Evolutionary conservation across 2,113 vertebrate species (phyloP), one percentile per base, ranked within the genome.

Genomic region (Halcyon senegalensis): DNA sequence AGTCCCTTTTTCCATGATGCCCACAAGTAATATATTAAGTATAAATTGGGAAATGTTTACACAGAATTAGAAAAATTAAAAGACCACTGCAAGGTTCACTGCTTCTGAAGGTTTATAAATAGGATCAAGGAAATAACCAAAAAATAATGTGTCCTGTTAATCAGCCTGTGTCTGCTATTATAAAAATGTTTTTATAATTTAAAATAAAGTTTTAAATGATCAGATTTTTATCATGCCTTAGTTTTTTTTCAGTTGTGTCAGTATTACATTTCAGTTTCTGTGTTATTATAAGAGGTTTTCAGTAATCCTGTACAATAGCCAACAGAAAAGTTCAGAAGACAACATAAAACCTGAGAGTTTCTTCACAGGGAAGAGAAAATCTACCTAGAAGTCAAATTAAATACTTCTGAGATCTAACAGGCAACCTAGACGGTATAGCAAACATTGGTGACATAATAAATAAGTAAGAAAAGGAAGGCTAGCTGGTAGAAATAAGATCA

Each of bases 151-250:
- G 2, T 44, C 21, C 27, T 27, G n/a, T 44, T 88, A 17, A 48
- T 66, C n/a, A n/a, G 5, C 8, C 7, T 41, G 2, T 3, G 18
- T 41, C 44, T 55, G 3, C 4, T 46, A 59, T 50, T 64, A n/a
- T 2, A 10, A 13, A 44, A 50, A 43, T 41, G 3, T 13, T 76
- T 82, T 78, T 48, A 23, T 41, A 43, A 53, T 53, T 64, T 58
- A 56, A 46, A 91, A 67, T 67, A 37, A 72, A 88, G 1, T 33
- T 79, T 60, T 24, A 7, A 55, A 33, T 48, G 9, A 56, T 3
- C 8, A 2, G 1, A 0, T 2, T 68, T 84, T 86, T 63, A 72
- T 10, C 4, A 51, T 56, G 51, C 3, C 4, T 73, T n/a, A 33
- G 19, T 2, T 30, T 55, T 31, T 7, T 55, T 6, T 37, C 41